These are phyloP conservation scores for Aepyceros melampus DNA, from an alignment of 2,113 vertebrate species.

Conservation along the genomic window DNA sequence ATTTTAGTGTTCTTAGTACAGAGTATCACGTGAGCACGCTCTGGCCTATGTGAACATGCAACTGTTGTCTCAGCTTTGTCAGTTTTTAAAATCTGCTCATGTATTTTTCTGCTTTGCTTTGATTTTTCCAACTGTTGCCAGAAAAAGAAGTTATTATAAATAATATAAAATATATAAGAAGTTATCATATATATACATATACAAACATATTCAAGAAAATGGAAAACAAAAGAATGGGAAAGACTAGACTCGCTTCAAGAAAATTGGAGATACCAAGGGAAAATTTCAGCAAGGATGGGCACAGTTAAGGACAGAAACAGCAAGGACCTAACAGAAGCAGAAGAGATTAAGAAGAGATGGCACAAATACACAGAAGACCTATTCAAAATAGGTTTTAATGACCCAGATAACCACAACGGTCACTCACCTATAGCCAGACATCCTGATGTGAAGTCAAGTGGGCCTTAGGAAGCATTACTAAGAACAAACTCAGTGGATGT, in stretches of 20 bases:
- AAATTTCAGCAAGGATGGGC: not conserved
- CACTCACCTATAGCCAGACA: not conserved
- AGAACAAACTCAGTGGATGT: not conserved
- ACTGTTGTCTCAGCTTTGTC: not conserved
- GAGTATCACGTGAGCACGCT: not conserved
- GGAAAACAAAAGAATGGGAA: not conserved
- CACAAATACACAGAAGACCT: not conserved
- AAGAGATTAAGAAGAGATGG: not conserved
- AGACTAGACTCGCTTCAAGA: not conserved
- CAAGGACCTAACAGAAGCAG: not conserved
- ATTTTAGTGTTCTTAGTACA: not conserved
- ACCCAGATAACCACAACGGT: accelerated
- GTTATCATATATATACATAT: not conserved
- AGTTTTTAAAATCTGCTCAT: not conserved
- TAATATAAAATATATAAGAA: not conserved
- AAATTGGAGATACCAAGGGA: not conserved
- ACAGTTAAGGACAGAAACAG: not conserved
- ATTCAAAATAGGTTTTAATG: not conserved
- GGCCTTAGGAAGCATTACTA: not conserved
- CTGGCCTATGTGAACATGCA: not conserved
- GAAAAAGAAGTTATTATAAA: not conserved
- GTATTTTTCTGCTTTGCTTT: not conserved
- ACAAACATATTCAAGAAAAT: not conserved
- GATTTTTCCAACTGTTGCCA: not conserved
- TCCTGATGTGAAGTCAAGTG: not conserved